These are phyloP conservation scores for Porites cylindrica DNA, from an alignment of 92 coral and sea anemone species.

Conservation along the genomic window DNA sequence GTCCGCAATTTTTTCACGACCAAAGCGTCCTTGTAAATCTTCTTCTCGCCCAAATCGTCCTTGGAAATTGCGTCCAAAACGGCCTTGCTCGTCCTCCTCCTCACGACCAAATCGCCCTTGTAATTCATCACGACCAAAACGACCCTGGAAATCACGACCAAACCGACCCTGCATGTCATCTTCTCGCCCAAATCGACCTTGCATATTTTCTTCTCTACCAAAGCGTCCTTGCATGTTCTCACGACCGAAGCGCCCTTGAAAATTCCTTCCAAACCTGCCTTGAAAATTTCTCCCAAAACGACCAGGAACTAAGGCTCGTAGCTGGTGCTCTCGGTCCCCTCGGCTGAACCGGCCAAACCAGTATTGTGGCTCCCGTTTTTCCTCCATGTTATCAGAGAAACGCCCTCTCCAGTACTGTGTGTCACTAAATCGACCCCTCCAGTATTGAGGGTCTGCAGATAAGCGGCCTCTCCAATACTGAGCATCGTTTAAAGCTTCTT, in stretches of 20 bases:
- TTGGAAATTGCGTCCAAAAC: slow-evolving; percentile 52
- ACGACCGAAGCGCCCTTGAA: slow-evolving; percentile 65
- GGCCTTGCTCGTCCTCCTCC: slow-evolving; percentile 26
- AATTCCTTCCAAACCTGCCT: slow-evolving; percentile 61
- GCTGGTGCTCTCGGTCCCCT: slow-evolving; percentile 35
- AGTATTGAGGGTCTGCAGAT: slow-evolving; percentile 49
- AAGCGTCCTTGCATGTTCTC: slow-evolving; percentile 71
- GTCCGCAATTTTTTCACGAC: neutral
- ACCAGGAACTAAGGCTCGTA: slow-evolving; percentile 44
- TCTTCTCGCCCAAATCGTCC: slow-evolving; percentile 33
- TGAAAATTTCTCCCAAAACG: slow-evolving; percentile 58
- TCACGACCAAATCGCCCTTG: slow-evolving; percentile 41
- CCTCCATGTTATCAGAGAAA: slow-evolving; percentile 30
- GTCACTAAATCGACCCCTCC: slow-evolving; percentile 71
- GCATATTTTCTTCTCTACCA: slow-evolving; percentile 57
- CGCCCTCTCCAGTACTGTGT: slow-evolving; percentile 62
- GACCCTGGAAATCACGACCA: slow-evolving; percentile 42
- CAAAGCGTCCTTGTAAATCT: slow-evolving; percentile 27
- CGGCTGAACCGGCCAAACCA: slow-evolving; percentile 58
- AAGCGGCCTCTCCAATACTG: slow-evolving; percentile 67
- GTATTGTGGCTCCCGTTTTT: slow-evolving; percentile 45
- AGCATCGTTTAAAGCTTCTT: neutral
- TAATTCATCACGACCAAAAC: slow-evolving; percentile 18
- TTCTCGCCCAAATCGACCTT: slow-evolving; percentile 68
- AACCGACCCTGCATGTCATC: slow-evolving; percentile 36